These are phyloP conservation scores for Miniopterus natalensis DNA, from an alignment of 2,113 vertebrate genomes.

Conservation along the genomic window DNA sequence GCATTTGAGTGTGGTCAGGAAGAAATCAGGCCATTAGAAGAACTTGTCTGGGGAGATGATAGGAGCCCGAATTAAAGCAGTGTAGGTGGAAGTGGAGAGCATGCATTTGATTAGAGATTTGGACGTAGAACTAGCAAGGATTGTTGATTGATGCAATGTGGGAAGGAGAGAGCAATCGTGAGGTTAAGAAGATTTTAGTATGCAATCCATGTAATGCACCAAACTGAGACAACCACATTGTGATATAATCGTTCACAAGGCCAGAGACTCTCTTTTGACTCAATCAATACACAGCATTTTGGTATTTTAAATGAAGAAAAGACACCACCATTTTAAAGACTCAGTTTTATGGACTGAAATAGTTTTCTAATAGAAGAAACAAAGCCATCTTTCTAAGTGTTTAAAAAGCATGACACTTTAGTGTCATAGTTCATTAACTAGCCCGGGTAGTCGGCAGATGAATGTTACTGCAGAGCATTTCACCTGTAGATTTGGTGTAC, in stretches of 20 bases:
- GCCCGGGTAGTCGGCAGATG: not conserved
- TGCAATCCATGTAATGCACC: fast-evolving
- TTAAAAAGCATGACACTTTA: not conserved
- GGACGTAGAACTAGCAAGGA: not conserved
- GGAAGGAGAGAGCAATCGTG: not conserved
- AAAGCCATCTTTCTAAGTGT: not conserved
- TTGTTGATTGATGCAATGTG: not conserved
- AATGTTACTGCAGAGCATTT: not conserved
- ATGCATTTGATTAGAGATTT: not conserved
- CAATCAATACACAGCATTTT: not conserved
- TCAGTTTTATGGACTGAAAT: not conserved
- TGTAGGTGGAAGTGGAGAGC: not conserved
- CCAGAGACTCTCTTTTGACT: not conserved
- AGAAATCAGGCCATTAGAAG: not conserved
- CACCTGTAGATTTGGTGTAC: not conserved
- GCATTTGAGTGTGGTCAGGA: not conserved
- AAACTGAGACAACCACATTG: not conserved
- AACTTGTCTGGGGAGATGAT: not conserved
- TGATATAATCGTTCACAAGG: not conserved
- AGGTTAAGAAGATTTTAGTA: not conserved
- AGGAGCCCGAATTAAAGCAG: not conserved
- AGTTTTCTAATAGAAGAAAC: conserved; percentile 23
- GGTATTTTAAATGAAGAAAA: not conserved
- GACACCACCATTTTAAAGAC: not conserved
- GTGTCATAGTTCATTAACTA: not conserved